Evolutionary conservation across 2,797 vertebrate genomes (phyloP).

Genomic region (Ataeniobius toweri): DNA sequence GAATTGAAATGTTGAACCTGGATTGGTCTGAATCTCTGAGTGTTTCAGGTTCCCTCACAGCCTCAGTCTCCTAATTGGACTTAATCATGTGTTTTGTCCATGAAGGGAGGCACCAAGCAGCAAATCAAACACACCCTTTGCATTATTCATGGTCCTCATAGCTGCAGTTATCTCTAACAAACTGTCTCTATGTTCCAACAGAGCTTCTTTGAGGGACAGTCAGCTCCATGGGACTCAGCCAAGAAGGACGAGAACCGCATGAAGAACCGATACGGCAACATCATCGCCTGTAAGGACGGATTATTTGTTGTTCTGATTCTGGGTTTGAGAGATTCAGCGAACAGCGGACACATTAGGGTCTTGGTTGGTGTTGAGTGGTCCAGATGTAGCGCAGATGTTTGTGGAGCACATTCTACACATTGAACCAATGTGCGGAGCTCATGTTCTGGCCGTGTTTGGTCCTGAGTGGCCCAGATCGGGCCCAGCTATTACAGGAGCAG

Average conservation of each 20-base stretch:
- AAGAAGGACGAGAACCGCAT: conserved; percentile 99
- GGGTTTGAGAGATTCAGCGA: too few species aligned
- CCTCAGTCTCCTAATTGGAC: conserved; percentile 49
- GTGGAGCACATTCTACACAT: too few species aligned
- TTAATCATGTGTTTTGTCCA: conserved; percentile 41
- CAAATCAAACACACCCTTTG: conserved; percentile 36
- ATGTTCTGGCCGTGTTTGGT: too few species aligned
- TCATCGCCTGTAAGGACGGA: conserved; percentile 92
- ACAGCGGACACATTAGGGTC: too few species aligned
- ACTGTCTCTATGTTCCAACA: conserved; percentile 56
- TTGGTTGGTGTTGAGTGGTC: too few species aligned
- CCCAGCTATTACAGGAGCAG: too few species aligned
- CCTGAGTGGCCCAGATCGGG: background rate
- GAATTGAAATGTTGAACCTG: background rate
- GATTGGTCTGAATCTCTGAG: background rate
- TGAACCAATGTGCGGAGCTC: too few species aligned
- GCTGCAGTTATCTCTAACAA: background rate
- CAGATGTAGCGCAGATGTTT: too few species aligned
- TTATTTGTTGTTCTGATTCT: too few species aligned
- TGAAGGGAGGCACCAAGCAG: conserved; percentile 14
- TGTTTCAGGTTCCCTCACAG: conserved; percentile 21
- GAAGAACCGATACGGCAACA: conserved; percentile 99
- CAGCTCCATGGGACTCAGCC: conserved; percentile 96
- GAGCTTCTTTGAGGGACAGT: conserved; percentile 99
- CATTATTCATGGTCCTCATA: conserved; percentile 34